These are phyloP conservation scores for Cydia strobilella DNA, from an alignment of 1,140 invertebrate species.

Conservation along the genomic window DNA sequence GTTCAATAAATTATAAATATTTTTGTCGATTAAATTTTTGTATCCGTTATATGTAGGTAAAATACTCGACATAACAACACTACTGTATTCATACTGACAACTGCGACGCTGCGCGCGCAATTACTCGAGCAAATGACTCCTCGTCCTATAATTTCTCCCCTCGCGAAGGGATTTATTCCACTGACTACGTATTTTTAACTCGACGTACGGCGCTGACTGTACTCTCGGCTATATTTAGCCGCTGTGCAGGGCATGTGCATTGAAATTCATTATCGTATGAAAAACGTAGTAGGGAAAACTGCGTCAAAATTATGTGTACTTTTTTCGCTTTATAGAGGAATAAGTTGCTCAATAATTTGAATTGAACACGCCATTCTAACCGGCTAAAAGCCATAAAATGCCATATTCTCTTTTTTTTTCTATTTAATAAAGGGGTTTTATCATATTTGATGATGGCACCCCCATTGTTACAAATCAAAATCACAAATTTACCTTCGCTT, in stretches of 20 bases:
- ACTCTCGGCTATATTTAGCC: conserved; percentile 13
- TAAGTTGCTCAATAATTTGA: no score
- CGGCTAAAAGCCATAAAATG: no score
- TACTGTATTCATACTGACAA: background rate
- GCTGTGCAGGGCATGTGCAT: background rate
- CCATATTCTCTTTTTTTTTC: no score
- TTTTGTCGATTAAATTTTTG: no score
- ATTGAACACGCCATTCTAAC: no score
- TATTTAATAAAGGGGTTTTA: no score
- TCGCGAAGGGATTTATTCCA: conserved; percentile 36
- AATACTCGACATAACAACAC: background rate
- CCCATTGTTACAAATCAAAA: no score
- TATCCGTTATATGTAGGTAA: no score
- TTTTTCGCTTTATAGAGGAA: background rate
- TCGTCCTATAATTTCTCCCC: conserved; percentile 55
- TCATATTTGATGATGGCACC: no score
- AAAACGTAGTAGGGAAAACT: no score
- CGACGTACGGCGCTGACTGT: conserved; percentile 23
- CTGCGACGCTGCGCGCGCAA: conserved; percentile 46
- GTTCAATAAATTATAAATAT: no score
- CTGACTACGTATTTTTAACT: conserved; percentile 40
- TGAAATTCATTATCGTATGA: background rate
- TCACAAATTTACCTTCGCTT: no score
- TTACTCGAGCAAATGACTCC: conserved; percentile 58
- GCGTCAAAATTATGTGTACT: background rate